phyloP scores from a whole-genome alignment of 2,888 invertebrate genomes.

The Drosophila formosana region DNA sequence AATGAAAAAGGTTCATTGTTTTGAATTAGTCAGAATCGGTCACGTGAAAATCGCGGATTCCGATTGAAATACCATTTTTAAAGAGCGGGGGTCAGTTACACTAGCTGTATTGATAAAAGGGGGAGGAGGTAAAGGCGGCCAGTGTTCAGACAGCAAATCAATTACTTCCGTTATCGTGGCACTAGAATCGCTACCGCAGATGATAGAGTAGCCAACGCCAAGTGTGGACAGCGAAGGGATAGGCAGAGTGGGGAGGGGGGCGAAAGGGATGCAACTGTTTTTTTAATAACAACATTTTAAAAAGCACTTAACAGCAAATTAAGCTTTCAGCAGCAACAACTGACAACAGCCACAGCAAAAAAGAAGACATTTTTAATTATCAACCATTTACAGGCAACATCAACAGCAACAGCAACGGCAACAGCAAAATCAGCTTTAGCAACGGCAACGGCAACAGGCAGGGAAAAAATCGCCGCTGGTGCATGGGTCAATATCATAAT shows the following conservation, averaged over 20 bases:
- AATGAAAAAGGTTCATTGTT: constrained; percentile 33
- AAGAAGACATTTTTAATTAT: constrained; percentile 81
- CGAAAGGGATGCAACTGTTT: constrained; percentile 38
- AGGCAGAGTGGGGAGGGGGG: neutral
- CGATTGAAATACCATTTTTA: neutral
- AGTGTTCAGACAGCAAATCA: constrained; percentile 61
- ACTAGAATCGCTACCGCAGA: constrained; percentile 38
- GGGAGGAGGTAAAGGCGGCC: constrained; percentile 10
- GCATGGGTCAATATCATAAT: constrained; percentile 83
- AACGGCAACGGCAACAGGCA: constrained; percentile 40
- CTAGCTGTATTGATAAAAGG: neutral
- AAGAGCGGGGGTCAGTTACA: constrained; percentile 27
- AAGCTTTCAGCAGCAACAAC: constrained; percentile 71
- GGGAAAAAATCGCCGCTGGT: constrained; percentile 72
- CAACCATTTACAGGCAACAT: constrained; percentile 67
- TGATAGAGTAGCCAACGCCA: constrained; percentile 34
- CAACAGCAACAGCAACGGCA: constrained; percentile 39
- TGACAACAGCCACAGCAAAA: constrained; percentile 45
- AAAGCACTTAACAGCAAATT: constrained; percentile 77
- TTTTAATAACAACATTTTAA: constrained; percentile 75
- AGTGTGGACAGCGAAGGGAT: constrained; percentile 4
- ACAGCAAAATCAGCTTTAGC: constrained; percentile 28
- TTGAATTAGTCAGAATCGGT: constrained; percentile 27
- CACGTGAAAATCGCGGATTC: constrained; percentile 32
- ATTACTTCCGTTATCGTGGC: constrained; percentile 64